Conservation (phyloP, 2,888 invertebrate species). For the Anticlea derivata region DNA sequence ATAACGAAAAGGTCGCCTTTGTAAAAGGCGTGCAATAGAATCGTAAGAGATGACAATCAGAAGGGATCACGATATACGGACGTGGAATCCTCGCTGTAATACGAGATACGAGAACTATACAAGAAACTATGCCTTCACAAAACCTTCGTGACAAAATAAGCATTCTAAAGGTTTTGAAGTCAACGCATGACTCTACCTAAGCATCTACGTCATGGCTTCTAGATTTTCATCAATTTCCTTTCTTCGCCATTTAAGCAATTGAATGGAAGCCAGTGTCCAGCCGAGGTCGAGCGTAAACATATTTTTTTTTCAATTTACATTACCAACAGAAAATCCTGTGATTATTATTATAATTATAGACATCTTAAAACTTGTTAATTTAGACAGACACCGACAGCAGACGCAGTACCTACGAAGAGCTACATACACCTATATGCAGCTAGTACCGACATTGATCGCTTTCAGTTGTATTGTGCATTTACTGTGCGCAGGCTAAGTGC, state of each 20-base stretch:
- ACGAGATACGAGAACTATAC: conserved; percentile 19
- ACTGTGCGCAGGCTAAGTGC: conserved; percentile 32
- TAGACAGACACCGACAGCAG: conserved; percentile 5
- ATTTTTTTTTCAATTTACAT: no score
- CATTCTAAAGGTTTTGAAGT: not conserved
- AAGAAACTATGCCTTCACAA: conserved; percentile 11
- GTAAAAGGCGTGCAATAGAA: conserved; percentile 43
- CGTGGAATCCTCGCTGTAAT: conserved; percentile 17
- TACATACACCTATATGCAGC: conserved; percentile 12
- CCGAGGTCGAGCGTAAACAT: no score
- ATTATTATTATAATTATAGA: no score
- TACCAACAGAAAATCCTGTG: no score
- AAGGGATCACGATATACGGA: conserved; percentile 40
- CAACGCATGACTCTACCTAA: not conserved
- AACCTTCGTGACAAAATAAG: not conserved
- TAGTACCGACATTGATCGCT: conserved; percentile 36
- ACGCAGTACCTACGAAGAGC: no score
- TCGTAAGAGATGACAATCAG: conserved; percentile 49
- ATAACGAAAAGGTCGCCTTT: conserved; percentile 45
- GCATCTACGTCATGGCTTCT: no score
- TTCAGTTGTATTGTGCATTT: conserved; percentile 35
- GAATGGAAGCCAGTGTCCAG: no score
- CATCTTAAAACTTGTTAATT: no score
- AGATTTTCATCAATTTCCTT: no score
- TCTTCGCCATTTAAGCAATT: no score